A percentile compares a stretch with the other conserved stretches of the same genome.
phyloP scores from a whole-genome alignment of 1,140 invertebrate genomes.

The Kradibia gibbosae region DNA sequence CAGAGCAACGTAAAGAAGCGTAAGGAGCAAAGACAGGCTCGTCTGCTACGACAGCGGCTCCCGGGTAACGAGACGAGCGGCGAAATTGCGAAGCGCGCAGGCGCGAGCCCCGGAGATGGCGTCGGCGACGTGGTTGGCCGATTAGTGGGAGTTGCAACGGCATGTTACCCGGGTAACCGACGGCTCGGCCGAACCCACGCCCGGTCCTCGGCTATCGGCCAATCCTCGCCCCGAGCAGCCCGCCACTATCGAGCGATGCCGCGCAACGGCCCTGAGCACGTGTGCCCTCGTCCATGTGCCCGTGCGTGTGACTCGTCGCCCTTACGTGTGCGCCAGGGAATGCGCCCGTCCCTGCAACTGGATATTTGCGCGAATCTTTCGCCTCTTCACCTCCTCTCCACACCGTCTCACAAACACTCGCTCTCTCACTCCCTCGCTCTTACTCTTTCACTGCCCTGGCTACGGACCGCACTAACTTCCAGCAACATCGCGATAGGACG shows the following conservation, averaged over 20 bases:
- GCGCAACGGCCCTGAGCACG: constrained; percentile 57
- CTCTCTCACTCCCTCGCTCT: too few species aligned
- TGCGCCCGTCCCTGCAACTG: too few species aligned
- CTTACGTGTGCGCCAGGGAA: background rate
- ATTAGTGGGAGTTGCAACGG: constrained; percentile 54
- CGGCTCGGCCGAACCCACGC: constrained; percentile 6
- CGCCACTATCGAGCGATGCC: constrained; percentile 68
- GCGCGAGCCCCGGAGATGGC: constrained; percentile 4
- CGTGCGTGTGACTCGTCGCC: constrained; percentile 51
- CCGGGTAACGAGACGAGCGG: background rate
- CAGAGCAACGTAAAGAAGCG: constrained; percentile 11
- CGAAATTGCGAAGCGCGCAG: background rate
- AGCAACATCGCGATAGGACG: background rate
- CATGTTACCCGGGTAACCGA: constrained; percentile 70
- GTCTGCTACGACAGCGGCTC: background rate
- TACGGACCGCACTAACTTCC: constrained; percentile 23
- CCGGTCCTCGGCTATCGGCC: constrained; percentile 56
- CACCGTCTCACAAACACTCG: too few species aligned
- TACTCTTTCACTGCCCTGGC: too few species aligned
- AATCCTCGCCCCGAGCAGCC: constrained; percentile 60
- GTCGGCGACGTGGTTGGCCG: constrained; percentile 52
- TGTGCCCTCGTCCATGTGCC: background rate
- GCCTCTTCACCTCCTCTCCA: too few species aligned
- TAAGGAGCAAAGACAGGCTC: constrained; percentile 12
- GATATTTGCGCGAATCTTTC: too few species aligned